Evolutionary conservation across 2,113 vertebrate genomes (phyloP).

Genomic region (Rhynchomys soricoides): DNA sequence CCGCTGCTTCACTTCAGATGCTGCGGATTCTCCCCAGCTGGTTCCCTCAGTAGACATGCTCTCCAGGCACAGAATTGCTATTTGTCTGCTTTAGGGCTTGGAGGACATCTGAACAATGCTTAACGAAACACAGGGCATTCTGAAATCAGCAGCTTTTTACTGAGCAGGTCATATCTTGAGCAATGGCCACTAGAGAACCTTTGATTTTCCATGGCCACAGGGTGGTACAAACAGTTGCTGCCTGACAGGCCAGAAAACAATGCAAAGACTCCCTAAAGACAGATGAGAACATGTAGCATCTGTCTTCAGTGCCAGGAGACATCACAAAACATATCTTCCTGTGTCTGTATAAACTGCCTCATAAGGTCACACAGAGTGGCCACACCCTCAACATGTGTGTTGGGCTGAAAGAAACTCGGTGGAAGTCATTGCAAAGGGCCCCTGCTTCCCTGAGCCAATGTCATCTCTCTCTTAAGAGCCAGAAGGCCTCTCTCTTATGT

Average conservation of each 20-base stretch:
- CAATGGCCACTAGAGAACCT: conserved; percentile 21
- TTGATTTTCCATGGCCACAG: conserved; percentile 25
- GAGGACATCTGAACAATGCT: conserved; percentile 10
- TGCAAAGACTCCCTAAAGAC: conserved; percentile 38
- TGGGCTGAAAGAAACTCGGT: not conserved
- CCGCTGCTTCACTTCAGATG: not conserved
- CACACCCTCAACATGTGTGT: not conserved
- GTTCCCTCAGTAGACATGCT: not conserved
- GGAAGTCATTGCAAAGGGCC: not conserved
- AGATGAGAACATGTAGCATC: conserved; percentile 35
- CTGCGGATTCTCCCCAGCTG: not conserved
- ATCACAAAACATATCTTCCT: not conserved
- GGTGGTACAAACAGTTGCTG: not conserved
- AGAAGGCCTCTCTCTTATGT: not conserved
- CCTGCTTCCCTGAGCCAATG: not conserved
- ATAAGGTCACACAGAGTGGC: not conserved
- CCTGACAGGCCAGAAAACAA: conserved; percentile 43
- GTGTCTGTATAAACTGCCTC: not conserved
- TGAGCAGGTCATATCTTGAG: not conserved
- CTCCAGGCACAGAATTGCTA: not conserved
- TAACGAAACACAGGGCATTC: not conserved
- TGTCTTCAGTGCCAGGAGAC: not conserved
- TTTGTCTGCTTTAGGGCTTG: not conserved
- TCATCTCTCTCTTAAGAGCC: not conserved
- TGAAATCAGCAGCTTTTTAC: not conserved